A percentile compares a stretch with the other conserved stretches of the same genome.
phyloP scores from a whole-genome alignment of 2,888 invertebrate genomes.

The Apodemia hepburni region DNA sequence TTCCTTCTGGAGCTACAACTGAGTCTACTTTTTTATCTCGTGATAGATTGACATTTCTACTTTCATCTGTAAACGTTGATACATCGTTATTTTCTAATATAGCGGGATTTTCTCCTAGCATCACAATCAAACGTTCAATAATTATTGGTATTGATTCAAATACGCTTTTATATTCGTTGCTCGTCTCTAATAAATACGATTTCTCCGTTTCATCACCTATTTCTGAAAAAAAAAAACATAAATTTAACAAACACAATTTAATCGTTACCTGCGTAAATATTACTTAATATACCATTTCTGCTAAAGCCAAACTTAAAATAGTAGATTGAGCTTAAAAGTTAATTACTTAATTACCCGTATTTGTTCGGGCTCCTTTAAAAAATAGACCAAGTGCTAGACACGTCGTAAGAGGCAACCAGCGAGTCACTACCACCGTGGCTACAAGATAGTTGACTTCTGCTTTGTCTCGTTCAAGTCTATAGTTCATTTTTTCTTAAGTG shows the following conservation, averaged over 20 bases:
- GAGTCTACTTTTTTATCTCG: neutral
- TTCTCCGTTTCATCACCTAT: neutral
- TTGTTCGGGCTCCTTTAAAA: too few species aligned
- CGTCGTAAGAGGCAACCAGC: too few species aligned
- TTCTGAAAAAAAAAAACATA: neutral
- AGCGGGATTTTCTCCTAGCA: neutral
- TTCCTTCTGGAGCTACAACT: neutral
- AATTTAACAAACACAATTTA: neutral
- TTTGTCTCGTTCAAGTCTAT: too few species aligned
- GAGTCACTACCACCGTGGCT: too few species aligned
- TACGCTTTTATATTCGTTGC: neutral
- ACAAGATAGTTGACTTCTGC: too few species aligned
- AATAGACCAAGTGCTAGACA: too few species aligned
- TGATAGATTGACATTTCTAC: neutral
- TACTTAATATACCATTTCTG: too few species aligned
- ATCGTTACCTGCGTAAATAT: too few species aligned
- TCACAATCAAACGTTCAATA: neutral
- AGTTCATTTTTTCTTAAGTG: too few species aligned
- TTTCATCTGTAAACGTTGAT: neutral
- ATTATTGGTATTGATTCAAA: neutral
- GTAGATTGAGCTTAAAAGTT: too few species aligned
- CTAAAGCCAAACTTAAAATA: too few species aligned
- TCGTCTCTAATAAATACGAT: neutral
- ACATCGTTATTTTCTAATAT: constrained; percentile 12
- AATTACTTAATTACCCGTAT: too few species aligned